Evolutionary conservation across 2,888 invertebrate species (phyloP).

Genomic region (Dendrolimus pini): DNA sequence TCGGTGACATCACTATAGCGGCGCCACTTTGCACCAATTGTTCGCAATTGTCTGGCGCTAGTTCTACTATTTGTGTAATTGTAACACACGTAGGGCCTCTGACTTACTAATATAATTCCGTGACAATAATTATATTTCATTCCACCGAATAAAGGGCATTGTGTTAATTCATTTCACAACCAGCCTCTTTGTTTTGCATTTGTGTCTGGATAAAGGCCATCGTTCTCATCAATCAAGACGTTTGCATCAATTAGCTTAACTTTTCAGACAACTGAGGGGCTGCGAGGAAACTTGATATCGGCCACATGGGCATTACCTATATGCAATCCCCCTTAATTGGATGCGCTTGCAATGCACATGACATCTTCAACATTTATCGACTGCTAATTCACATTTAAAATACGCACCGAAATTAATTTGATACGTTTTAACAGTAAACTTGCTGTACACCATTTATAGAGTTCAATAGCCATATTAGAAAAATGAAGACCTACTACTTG

Average conservation of each 20-base stretch:
- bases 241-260: conserved; percentile 56
- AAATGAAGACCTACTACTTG: no score
- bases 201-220: conserved; percentile 44
- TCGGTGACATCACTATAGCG: conserved; percentile 60
- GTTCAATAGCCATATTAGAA: no score
- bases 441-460: no score
- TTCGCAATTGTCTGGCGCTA: conserved; percentile 60
- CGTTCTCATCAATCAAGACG: conserved; percentile 53
- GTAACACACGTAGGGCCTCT: conserved; percentile 34
- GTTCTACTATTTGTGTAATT: conserved; percentile 14
- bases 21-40: conserved; percentile 68
- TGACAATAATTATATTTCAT: conserved; percentile 50
- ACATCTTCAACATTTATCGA: conserved; percentile 28
- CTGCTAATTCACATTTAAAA: conserved; percentile 2
- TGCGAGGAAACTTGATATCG: conserved; percentile 54
- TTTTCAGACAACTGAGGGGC: conserved; percentile 40
- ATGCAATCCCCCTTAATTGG: conserved; percentile 42
- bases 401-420: no score
- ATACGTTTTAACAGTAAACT: no score
- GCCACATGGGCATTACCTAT: conserved; percentile 26
- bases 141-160: conserved; percentile 38
- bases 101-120: conserved; percentile 56
- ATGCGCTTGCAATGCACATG: conserved; percentile 25
- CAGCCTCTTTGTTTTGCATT: conserved; percentile 20
- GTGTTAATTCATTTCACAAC: conserved; percentile 31